Percentiles rank a stretch among this genome's conserved stretches.
phyloP scores from a whole-genome alignment of 2,113 vertebrate species.

The Empidonax traillii region DNA sequence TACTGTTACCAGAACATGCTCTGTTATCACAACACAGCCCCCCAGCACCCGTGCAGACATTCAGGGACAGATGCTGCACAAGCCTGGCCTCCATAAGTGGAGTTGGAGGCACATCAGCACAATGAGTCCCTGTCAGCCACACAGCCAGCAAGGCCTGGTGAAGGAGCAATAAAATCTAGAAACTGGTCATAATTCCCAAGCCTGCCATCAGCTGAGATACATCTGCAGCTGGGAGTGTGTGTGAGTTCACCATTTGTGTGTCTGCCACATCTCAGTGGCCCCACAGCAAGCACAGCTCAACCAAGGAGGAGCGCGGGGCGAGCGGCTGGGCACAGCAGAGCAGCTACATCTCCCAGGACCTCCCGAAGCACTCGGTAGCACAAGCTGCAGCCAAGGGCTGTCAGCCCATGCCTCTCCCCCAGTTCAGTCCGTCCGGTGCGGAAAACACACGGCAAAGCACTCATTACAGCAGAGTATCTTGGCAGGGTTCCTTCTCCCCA shows the following conservation, averaged over 20 bases:
- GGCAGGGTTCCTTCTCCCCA: background rate
- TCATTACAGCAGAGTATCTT: accelerated
- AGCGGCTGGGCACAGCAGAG: background rate
- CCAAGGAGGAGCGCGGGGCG: accelerated
- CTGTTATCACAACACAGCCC: background rate
- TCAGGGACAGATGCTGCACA: background rate
- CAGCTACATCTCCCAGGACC: accelerated
- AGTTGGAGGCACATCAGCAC: background rate
- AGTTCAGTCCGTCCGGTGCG: accelerated
- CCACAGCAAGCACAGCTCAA: background rate
- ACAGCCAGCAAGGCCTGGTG: background rate
- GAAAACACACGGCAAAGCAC: accelerated
- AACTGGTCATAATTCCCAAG: background rate
- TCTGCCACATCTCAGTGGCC: background rate
- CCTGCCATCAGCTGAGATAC: background rate
- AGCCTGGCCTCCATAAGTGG: background rate
- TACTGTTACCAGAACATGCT: background rate
- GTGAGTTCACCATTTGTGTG: background rate
- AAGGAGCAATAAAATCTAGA: background rate
- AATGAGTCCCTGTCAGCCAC: background rate
- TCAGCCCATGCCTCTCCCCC: background rate
- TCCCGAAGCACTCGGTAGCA: background rate
- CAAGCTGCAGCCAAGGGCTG: background rate
- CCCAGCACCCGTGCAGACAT: background rate
- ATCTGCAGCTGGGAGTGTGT: accelerated